Evolutionary conservation across 2,113 vertebrate species (phyloP), one percentile per base, ranked within the genome.

Genomic region (Parotia lawesii): DNA sequence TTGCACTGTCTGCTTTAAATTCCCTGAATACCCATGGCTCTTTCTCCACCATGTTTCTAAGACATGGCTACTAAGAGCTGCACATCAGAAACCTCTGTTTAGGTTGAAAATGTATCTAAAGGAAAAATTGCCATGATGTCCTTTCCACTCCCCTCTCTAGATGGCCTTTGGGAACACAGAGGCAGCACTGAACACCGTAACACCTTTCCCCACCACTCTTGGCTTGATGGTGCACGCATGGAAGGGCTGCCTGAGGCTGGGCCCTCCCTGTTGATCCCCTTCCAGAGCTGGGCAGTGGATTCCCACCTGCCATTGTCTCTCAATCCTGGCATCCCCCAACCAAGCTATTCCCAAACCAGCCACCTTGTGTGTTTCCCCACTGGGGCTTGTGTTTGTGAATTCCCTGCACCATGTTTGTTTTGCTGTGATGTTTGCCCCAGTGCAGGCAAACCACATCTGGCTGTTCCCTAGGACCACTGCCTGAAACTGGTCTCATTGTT

Each of bases 1-100:
- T 93, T 77, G 75, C 45, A 83, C 31, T 35, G 25, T 42, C 87
- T 95, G 69, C 47, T 84, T 95, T 91, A 77, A 91, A 94, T 86
- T 88, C 85, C 72, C 60, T 75, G 82, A 87, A 77, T 74, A 44
- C 74, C 75, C 54, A 80, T 1, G 4, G 72, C 50, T 22, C 35
- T 76, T 87, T 90, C 67, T 84, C 28, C 51, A 57, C 31, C 1
- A 3, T 0, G 0, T 28, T 91, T 86, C 60, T 83, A 48, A 80
- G 65, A 80, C 23, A 27, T 5, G 31, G n/a, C 27, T 83, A 29
- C 66, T 80, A 70, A 82, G 48, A 80, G 42, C 78, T 29, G 21
- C 67, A 60, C 35, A 53, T n/a, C 7, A 6, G 53, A 91, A 95
- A 77, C 7, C 11, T 53, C 48, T 78, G 64, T 76, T 82, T 51